Base-by-base conservation (phyloP, 1,140 invertebrate genomes). In the Acromyrmex heyeri region DNA sequence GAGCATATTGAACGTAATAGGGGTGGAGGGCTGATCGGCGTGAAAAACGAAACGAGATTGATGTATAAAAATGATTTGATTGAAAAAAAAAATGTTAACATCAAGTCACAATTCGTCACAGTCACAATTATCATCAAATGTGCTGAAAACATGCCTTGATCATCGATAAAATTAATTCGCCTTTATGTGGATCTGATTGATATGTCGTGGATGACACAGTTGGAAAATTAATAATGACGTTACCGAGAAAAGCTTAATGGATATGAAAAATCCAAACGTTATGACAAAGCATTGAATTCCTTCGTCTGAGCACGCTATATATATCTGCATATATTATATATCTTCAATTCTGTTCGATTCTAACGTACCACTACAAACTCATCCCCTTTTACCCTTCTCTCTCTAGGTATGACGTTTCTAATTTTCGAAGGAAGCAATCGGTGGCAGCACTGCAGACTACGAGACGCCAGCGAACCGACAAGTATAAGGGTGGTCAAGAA, bases 361-460 rank as follows among this genome's bases (percentile, higher is more conserved):
- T 16, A 50, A 72, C 53, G 5, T 82, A 21, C 38, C 53, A 82
- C 53, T 73, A 27, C 14, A 65, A 79, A 34, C 62, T 27, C 62
- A 70, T 50, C 64, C 55, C 27, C 65, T 62, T 67, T 14, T 10
- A 44, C 8, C 38, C 10, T 44, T 44, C 38, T 44, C 6, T 27
- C 21, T 27, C 14, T 27, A 30, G 48, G n/a, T 24, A 30, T 78
- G 44, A 81, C 67, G 55, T 82, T 86, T 57, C 85, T 82, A 34
- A 86, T 72, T 82, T 86, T 86, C 64, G 30, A 82, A 82, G 85
- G 18, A 72, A 44, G 16, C 65, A 67, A 81, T 61, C 69, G 85
- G 77, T 86, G 85, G 85, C 85, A 86, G 85, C 85, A 86, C 85
- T 55, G 77, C 65, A 70, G 53, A 73, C 38, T 53, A 62, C 55